phyloP scores from a whole-genome alignment of 2,113 vertebrate species.

The Orthonyx spaldingii region DNA sequence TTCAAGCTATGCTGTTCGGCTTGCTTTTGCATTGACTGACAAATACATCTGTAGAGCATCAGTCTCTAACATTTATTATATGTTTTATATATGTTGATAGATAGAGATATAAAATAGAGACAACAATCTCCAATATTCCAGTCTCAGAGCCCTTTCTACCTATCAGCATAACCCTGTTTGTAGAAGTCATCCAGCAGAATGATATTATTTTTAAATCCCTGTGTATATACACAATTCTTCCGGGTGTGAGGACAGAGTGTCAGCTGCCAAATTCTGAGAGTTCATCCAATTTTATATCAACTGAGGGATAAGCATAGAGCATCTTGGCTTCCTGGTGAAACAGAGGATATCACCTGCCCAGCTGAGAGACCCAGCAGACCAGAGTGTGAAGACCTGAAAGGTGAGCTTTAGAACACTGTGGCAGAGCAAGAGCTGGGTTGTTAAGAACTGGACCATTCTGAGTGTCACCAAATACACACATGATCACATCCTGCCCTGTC shows the following conservation, averaged over 20 bases:
- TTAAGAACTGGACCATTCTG: not conserved
- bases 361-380: not conserved
- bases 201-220: not conserved
- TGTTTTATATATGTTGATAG: not conserved
- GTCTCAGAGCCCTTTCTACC: not conserved
- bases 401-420: not conserved
- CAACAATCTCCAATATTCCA: not conserved
- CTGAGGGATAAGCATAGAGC: not conserved
- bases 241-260: not conserved
- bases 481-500: not conserved
- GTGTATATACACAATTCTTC: not conserved
- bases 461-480: not conserved
- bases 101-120: not conserved
- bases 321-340: not conserved
- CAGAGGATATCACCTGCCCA: accelerated
- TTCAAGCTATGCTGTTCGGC: not conserved
- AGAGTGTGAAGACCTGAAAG: not conserved
- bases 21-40: not conserved
- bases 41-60: not conserved
- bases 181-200: not conserved
- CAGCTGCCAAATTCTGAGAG: not conserved
- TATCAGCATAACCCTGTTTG: not conserved
- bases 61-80: not conserved
- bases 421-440: not conserved
- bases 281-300: not conserved